Percentiles rank a stretch among this genome's conserved stretches.
Conservation (phyloP, 2,888 invertebrate species). For the Cremastinae sp. region DNA sequence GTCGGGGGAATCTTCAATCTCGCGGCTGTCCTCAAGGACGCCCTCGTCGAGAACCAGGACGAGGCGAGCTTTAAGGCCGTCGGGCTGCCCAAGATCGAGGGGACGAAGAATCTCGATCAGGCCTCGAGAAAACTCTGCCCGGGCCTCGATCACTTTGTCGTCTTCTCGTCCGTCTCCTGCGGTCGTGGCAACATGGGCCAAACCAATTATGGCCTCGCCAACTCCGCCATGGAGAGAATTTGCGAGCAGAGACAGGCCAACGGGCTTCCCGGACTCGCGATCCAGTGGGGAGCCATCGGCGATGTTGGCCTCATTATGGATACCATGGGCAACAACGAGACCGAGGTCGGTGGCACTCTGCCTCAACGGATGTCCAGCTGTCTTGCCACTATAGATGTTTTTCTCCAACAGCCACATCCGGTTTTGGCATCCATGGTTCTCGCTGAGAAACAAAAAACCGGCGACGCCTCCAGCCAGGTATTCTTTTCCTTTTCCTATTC, state of each 20-base stretch:
- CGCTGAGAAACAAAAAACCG: slow-evolving; percentile 89
- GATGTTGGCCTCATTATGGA: slow-evolving; percentile 97
- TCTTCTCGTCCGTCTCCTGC: slow-evolving; percentile 97
- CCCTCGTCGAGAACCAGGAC: slow-evolving; percentile 92
- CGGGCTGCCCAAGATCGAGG: slow-evolving; percentile 91
- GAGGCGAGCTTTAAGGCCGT: slow-evolving; percentile 90
- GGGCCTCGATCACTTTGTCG: slow-evolving; percentile 94
- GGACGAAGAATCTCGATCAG: slow-evolving; percentile 90
- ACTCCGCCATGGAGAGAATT: slow-evolving; percentile 98
- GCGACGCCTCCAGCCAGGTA: slow-evolving; percentile 82
- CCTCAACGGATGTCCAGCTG: slow-evolving; percentile 98
- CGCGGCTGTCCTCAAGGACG: slow-evolving; percentile 95
- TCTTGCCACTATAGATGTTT: slow-evolving; percentile 91
- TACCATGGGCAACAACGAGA: slow-evolving; percentile 93
- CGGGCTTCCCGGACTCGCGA: slow-evolving; percentile 93
- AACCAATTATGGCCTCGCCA: slow-evolving; percentile 97
- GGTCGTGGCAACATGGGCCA: slow-evolving; percentile 98
- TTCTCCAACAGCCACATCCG: slow-evolving; percentile 94
- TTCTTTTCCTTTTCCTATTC: no score
- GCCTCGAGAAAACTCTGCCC: slow-evolving; percentile 90
- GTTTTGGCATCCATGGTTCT: slow-evolving; percentile 92
- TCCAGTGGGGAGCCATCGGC: slow-evolving; percentile 99
- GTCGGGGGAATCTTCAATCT: slow-evolving; percentile 94
- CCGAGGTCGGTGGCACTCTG: slow-evolving; percentile 96
- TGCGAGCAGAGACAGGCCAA: slow-evolving; percentile 91